phyloP scores from a whole-genome alignment of 92 coral and sea anemone genomes.

The Porites rus region DNA sequence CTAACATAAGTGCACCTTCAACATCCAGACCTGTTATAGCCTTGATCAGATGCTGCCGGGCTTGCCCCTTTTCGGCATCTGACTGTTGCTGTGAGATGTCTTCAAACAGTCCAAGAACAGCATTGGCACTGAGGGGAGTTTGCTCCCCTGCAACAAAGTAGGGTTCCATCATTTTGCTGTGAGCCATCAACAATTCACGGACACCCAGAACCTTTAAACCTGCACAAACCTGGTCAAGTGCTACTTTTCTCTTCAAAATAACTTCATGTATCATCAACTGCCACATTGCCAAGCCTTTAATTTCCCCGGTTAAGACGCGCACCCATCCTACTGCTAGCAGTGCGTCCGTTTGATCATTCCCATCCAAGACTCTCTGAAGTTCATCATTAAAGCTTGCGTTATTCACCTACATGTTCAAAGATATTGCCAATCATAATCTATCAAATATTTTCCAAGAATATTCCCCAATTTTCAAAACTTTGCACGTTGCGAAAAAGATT shows the following conservation, averaged over 20 bases:
- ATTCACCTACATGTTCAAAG: conserved; percentile 28
- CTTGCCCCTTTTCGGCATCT: conserved; percentile 24
- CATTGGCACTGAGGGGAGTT: conserved; percentile 6
- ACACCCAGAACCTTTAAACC: conserved; percentile 49
- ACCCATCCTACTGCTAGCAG: conserved; percentile 43
- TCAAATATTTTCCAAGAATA: background rate
- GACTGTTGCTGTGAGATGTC: conserved; percentile 22
- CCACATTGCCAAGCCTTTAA: conserved; percentile 65
- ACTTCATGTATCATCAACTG: conserved; percentile 56
- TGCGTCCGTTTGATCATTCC: conserved; percentile 18
- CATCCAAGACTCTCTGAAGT: conserved; percentile 22
- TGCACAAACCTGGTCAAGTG: conserved; percentile 48
- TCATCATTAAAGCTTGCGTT: conserved; percentile 2
- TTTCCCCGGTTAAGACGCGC: conserved; percentile 33
- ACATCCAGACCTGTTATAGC: conserved; percentile 36
- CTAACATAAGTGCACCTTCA: conserved; percentile 6
- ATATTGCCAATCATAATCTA: background rate
- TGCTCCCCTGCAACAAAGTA: conserved; percentile 29
- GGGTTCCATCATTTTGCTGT: conserved; percentile 36
- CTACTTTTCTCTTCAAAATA: conserved; percentile 40
- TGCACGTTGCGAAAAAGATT: background rate
- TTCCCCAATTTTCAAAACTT: background rate
- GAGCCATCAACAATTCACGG: conserved; percentile 9
- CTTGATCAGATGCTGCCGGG: conserved; percentile 19
- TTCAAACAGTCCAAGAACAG: conserved; percentile 21